Base-by-base conservation (phyloP, 1,140 invertebrate species). In the Eriocheir sinensis region DNA sequence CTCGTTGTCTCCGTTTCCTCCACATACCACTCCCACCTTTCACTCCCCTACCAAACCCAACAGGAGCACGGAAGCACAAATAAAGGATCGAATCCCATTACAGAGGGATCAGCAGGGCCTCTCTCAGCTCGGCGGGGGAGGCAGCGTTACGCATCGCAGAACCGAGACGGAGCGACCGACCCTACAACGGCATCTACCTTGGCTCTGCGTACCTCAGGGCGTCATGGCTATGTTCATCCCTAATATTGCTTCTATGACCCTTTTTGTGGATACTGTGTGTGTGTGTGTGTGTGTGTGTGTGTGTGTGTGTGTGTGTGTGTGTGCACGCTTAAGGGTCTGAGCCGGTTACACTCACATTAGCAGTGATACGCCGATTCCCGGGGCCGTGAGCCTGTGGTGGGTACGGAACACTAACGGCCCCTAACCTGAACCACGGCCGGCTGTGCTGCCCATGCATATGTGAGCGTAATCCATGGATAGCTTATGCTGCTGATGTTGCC, bases 281-380 rank as follows among this genome's bases (percentile, higher is more conserved):
- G 21, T 1, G 60, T 72, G 12, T 72, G 9, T 21, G 60, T 72
- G 12, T 72, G 60, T 72, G 60, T 72, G 60, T 72, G 60, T 72
- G 60, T 72, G 60, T 72, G 60, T 72, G 60, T 72, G 60, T n/a
- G 60, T 72, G 60, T 72, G 60, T 72, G 60, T 72, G 60, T 72
- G 60, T 72, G 60, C n/a, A n/a, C n/a, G 21, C 12, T 21, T 53
- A 21, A 21, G 48, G 48, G 48, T 53, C n/a, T n/a, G n/a, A n/a
- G n/a, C n/a, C n/a, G n/a, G n/a, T n/a, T n/a, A n/a, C n/a, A n/a
- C n/a, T n/a, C n/a, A n/a, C n/a, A n/a, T n/a, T n/a, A n/a, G n/a
- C n/a, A n/a, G n/a, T n/a, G n/a, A n/a, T n/a, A n/a, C n/a, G n/a
- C n/a, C n/a, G n/a, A n/a, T n/a, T n/a, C n/a, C n/a, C n/a, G n/a